These are phyloP conservation scores for Acrobasis consociella DNA, from an alignment of 2,888 invertebrate genomes.

Conservation along the genomic window DNA sequence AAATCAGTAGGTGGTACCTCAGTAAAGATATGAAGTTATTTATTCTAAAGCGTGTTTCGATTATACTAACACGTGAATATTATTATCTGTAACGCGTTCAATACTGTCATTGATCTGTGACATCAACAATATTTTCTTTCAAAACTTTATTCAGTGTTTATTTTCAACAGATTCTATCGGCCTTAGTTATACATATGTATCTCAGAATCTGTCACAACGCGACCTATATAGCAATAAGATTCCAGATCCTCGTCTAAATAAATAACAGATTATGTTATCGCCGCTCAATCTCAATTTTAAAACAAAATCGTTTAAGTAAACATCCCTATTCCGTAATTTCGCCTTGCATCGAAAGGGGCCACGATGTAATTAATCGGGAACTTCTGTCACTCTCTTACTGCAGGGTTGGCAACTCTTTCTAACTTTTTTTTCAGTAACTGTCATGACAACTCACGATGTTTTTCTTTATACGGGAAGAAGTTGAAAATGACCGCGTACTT, in stretches of 20 bases:
- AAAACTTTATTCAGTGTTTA: too few relatives aligned
- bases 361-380: slow-evolving; percentile 73
- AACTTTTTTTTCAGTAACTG: too few relatives aligned
- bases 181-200: background rate
- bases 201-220: background rate
- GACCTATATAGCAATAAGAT: background rate
- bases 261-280: slow-evolving; percentile 3
- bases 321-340: slow-evolving; percentile 52
- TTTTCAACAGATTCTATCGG: background rate
- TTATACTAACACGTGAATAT: too few relatives aligned
- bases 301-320: slow-evolving; percentile 21
- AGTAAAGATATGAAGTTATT: too few relatives aligned
- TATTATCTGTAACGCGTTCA: too few relatives aligned
- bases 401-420: slow-evolving; percentile 20
- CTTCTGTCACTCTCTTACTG: slow-evolving; percentile 61
- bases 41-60: too few relatives aligned
- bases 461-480: too few relatives aligned
- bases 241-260: slow-evolving; percentile 18
- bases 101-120: too few relatives aligned
- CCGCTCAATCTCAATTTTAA: slow-evolving; percentile 17
- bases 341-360: slow-evolving; percentile 63
- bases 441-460: too few relatives aligned
- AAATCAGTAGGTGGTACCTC: too few relatives aligned
- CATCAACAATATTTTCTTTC: too few relatives aligned
- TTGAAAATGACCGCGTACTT: too few relatives aligned